These are phyloP conservation scores for Helobdella robusta DNA, from an alignment of 2,888 invertebrate species.

Conservation along the genomic window DNA sequence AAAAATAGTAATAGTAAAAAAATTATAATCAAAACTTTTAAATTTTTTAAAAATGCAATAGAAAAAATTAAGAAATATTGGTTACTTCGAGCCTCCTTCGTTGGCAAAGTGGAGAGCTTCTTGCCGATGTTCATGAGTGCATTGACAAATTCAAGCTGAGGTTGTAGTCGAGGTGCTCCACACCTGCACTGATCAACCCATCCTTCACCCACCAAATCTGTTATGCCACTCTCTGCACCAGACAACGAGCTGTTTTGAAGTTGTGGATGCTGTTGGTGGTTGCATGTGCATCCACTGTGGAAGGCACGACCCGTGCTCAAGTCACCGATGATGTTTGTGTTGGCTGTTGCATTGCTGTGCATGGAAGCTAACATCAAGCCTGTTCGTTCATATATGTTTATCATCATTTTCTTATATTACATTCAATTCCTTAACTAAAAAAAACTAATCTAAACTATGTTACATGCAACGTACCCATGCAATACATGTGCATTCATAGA, in stretches of 20 bases:
- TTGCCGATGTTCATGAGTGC: constrained; percentile 78
- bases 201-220: constrained; percentile 58
- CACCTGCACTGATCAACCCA: constrained; percentile 64
- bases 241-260: neutral
- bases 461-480: too few relatives aligned
- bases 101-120: constrained; percentile 67
- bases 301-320: constrained; percentile 69
- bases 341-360: neutral
- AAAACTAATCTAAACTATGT: too few relatives aligned
- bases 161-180: constrained; percentile 68
- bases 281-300: constrained; percentile 78
- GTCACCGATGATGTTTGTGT: constrained; percentile 5
- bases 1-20: too few relatives aligned
- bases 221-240: neutral
- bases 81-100: constrained; percentile 76
- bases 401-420: too few relatives aligned
- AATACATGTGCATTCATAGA: too few relatives aligned
- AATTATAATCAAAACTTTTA: neutral
- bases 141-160: constrained; percentile 73
- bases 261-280: constrained; percentile 45
- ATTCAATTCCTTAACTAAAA: too few relatives aligned
- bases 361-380: too few relatives aligned
- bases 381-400: too few relatives aligned
- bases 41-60: neutral
- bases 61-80: too few relatives aligned